Conservation (phyloP, 2,113 vertebrate species). For the Pterocles burchelli region DNA sequence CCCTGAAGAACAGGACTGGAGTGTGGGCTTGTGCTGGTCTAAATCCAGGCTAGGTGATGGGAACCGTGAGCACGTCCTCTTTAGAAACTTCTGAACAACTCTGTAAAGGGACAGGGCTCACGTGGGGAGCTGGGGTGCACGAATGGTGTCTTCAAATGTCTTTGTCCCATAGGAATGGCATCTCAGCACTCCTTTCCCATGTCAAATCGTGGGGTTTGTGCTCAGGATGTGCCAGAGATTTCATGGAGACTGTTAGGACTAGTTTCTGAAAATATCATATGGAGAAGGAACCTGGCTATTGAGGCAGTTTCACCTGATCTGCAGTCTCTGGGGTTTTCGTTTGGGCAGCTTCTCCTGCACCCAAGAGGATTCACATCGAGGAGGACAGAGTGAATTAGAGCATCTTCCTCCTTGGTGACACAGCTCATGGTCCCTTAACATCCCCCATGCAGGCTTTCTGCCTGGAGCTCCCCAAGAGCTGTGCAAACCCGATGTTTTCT, state of each 20-base stretch:
- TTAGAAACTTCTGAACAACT: neutral
- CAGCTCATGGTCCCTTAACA: neutral
- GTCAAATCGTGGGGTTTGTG: neutral
- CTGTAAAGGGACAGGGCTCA: neutral
- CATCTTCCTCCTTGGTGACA: neutral
- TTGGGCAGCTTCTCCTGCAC: neutral
- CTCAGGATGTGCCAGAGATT: neutral
- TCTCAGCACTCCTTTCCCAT: neutral
- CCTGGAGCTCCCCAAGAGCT: neutral
- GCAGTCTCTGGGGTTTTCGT: neutral
- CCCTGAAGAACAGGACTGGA: neutral
- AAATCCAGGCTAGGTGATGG: neutral
- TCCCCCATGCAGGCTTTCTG: neutral
- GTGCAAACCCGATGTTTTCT: neutral
- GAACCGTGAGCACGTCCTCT: accelerated
- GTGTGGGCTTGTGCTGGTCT: accelerated
- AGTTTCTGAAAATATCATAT: neutral
- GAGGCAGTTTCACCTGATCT: neutral
- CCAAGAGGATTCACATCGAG: neutral
- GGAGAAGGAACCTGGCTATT: neutral
- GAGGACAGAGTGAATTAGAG: neutral
- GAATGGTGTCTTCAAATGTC: neutral
- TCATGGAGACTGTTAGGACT: neutral
- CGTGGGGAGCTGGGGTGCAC: neutral
- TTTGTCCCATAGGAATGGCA: neutral